Percentiles rank a stretch among this genome's conserved stretches.
Conservation (phyloP, 1,140 invertebrate genomes). For the Drosophila gunungcola region DNA sequence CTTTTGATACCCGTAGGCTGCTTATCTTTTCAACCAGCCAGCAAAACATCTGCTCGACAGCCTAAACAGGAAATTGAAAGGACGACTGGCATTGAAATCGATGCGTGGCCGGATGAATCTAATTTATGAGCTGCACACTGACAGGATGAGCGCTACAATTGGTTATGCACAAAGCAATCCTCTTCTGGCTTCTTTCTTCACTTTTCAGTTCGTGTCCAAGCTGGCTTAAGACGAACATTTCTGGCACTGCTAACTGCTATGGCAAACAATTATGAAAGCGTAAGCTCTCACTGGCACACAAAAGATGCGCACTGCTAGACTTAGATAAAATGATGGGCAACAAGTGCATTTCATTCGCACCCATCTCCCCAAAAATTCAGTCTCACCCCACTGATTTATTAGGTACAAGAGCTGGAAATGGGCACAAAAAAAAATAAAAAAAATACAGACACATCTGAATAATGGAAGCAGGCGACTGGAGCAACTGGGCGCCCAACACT, state of each 20-base stretch:
- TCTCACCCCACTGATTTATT: conserved; percentile 57
- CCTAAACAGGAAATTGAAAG: conserved; percentile 53
- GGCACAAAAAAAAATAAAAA: neutral
- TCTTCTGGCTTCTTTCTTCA: neutral
- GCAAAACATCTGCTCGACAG: conserved; percentile 3
- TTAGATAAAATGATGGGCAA: conserved; percentile 44
- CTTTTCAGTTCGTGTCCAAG: neutral
- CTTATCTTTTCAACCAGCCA: conserved; percentile 36
- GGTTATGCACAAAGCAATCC: conserved; percentile 38
- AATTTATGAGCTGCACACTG: conserved; percentile 48
- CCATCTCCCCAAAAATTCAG: conserved; percentile 15
- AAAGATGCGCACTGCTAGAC: conserved; percentile 4
- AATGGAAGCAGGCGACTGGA: conserved; percentile 30
- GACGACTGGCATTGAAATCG: conserved; percentile 27
- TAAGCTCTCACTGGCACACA: conserved; percentile 8
- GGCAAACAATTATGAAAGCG: conserved; percentile 57
- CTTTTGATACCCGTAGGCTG: conserved; percentile 29
- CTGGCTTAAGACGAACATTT: conserved; percentile 23
- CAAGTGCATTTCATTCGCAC: conserved; percentile 38
- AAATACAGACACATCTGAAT: conserved; percentile 40
- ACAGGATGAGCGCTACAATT: conserved; percentile 22
- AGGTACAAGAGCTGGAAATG: conserved; percentile 42
- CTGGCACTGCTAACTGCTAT: conserved; percentile 39
- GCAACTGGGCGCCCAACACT: conserved; percentile 14
- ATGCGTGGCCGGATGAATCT: conserved; percentile 46